Evolutionary conservation across 2,113 vertebrate species (phyloP).

Genomic region (Platysteira castanea): DNA sequence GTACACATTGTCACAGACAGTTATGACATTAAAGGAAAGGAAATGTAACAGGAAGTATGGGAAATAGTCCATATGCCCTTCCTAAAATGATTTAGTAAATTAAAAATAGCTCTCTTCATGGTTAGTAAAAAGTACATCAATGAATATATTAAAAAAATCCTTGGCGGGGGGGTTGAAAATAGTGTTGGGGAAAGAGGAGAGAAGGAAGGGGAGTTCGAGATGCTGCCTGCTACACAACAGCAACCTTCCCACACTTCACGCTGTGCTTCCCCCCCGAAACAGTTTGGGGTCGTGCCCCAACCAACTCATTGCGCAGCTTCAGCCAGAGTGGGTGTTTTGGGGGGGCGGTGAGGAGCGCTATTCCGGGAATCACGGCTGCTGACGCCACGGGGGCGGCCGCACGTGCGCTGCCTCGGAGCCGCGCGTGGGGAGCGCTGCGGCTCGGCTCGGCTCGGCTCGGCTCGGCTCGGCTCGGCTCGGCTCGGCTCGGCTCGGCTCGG

Average conservation of each 20-base stretch:
- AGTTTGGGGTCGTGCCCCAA: fast-evolving
- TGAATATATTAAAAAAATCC: neutral
- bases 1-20: neutral
- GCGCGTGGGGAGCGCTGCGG: fast-evolving
- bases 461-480: neutral
- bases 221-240: neutral
- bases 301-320: fast-evolving
- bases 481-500: neutral
- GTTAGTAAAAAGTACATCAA: neutral
- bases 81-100: neutral
- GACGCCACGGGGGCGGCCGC: neutral
- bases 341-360: fast-evolving
- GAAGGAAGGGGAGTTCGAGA: too few relatives aligned
- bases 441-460: neutral
- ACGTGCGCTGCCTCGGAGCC: fast-evolving
- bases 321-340: fast-evolving
- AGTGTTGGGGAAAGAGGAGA: neutral
- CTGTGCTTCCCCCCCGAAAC: neutral
- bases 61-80: neutral
- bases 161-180: neutral
- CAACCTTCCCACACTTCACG: fast-evolving
- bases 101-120: neutral
- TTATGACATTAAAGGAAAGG: neutral
- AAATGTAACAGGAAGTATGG: neutral
- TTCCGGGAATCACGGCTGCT: neutral